Evolutionary conservation across 1,140 invertebrate species (phyloP).

Genomic region (Tetraneura akinire): DNA sequence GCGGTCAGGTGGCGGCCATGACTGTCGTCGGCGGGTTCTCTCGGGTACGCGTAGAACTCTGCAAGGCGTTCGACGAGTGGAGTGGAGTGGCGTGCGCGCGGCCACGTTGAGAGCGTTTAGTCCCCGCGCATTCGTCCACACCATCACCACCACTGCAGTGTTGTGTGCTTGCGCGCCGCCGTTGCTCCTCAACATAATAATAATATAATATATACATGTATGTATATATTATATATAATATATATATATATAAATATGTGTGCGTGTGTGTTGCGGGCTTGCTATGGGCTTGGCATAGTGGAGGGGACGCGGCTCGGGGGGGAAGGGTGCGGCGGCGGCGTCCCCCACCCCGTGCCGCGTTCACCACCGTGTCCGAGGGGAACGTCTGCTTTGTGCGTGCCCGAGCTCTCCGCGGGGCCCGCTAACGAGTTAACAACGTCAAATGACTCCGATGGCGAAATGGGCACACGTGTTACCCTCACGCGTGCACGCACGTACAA

Average conservation of each 20-base stretch:
- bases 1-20: conserved; percentile 49
- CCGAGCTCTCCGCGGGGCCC: conserved; percentile 31
- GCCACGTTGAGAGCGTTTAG: conserved; percentile 49
- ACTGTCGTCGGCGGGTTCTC: conserved; percentile 37
- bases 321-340: conserved; percentile 46
- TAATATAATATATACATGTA: not conserved
- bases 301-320: conserved; percentile 19
- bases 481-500: not conserved
- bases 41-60: conserved; percentile 10
- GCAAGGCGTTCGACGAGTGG: conserved; percentile 5
- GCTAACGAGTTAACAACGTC: conserved; percentile 44
- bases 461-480: conserved; percentile 48
- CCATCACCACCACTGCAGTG: not conserved
- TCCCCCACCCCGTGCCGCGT: conserved; percentile 12
- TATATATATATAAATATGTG: not conserved
- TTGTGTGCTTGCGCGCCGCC: not conserved
- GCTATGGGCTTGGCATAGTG: conserved; percentile 22
- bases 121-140: conserved; percentile 1
- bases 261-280: not conserved
- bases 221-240: no score
- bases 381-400: conserved; percentile 43
- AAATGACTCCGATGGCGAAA: conserved; percentile 46
- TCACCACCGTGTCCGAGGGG: conserved; percentile 2
- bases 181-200: not conserved
- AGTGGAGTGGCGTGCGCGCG: conserved; percentile 35